These are phyloP conservation scores for Rhynchophorus ferrugineus DNA, from an alignment of 1,140 invertebrate species.

Conservation along the genomic window DNA sequence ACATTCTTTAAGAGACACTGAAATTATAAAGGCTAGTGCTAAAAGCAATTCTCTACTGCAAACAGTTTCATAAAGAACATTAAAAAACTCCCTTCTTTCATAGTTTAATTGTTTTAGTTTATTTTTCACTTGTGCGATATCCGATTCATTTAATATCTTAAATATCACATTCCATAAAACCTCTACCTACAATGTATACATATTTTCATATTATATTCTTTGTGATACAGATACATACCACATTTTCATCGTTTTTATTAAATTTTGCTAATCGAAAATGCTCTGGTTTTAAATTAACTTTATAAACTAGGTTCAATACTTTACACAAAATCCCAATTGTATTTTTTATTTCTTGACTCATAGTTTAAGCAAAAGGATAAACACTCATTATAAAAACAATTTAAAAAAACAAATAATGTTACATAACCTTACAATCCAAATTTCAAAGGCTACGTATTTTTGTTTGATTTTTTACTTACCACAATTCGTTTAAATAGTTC, in stretches of 20 bases:
- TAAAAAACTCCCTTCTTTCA: conserved; percentile 6
- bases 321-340: conserved; percentile 12
- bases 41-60: conserved; percentile 15
- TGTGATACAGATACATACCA: conserved; percentile 1
- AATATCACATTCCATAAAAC: conserved; percentile 6
- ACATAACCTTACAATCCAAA: too few species aligned
- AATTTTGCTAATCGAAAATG: conserved; percentile 19
- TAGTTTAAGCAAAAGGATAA: neutral
- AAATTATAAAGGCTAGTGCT: conserved; percentile 8
- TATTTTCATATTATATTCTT: neutral
- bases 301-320: conserved; percentile 7
- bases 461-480: too few species aligned
- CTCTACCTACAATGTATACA: conserved; percentile 1
- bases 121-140: neutral
- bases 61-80: neutral
- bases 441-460: too few species aligned
- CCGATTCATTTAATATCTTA: conserved; percentile 6
- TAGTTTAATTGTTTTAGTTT: conserved; percentile 7
- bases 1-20: neutral
- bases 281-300: conserved; percentile 17
- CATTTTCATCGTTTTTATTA: conserved; percentile 18
- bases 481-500: too few species aligned
- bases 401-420: too few species aligned
- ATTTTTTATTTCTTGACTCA: conserved; percentile 14
- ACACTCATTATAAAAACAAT: too few species aligned